A percentile compares a stretch with the other conserved stretches of the same genome.
These are phyloP conservation scores for Netelia virgata DNA, from an alignment of 2,888 invertebrate species.

Conservation along the genomic window DNA sequence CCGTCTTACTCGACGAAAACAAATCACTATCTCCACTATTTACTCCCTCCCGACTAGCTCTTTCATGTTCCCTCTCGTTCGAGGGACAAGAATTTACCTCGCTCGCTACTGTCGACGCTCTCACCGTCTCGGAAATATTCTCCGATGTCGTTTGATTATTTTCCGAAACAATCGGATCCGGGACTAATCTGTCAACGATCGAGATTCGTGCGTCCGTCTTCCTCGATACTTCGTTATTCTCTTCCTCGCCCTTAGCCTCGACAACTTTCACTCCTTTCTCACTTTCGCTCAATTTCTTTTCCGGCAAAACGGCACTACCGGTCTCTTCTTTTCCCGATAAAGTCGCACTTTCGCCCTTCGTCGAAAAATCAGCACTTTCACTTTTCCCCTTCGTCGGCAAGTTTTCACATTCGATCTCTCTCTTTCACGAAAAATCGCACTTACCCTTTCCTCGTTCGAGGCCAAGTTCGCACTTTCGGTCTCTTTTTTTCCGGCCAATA, in stretches of 20 bases:
- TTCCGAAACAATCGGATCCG: neutral
- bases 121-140: neutral
- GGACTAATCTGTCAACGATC: neutral
- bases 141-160: neutral
- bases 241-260: neutral
- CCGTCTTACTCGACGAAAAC: constrained; percentile 53
- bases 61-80: neutral
- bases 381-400: neutral
- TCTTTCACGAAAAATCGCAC: neutral
- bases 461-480: neutral
- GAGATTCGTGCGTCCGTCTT: neutral
- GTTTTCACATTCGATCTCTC: neutral
- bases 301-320: neutral
- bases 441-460: neutral
- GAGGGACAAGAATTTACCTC: neutral
- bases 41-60: neutral
- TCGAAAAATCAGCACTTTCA: neutral
- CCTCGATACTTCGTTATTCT: neutral
- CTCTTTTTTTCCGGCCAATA: neutral
- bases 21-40: constrained; percentile 61
- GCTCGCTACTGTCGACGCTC: neutral
- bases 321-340: neutral
- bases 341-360: neutral
- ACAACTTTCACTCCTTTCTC: neutral
- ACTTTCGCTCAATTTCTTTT: neutral